Base-by-base conservation (phyloP, 2,113 vertebrate species). In the Ploceus nigricollis region DNA sequence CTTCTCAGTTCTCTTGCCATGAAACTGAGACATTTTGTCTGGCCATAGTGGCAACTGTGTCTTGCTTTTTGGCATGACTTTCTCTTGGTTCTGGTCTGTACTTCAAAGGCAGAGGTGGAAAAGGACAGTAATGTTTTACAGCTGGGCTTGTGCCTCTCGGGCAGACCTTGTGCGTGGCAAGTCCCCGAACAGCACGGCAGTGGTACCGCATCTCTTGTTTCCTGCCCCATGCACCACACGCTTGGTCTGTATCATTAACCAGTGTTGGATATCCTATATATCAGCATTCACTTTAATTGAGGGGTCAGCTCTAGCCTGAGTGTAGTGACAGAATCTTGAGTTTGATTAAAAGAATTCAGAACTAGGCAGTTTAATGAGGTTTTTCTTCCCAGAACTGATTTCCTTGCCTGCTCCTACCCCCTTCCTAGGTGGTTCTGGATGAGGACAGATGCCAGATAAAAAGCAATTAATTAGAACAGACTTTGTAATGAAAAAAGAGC, bases 141-240 rank as follows among this genome's bases (percentile, higher is more conserved):
- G 33, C 47, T 64, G 69, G 54, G 72, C 6, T 75, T 68, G 47
- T 87, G 47, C 51, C 33, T 73, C 30, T 82, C 0, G 1, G 77
- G 77, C 60, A 91, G 35, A 45, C 21, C 60, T 66, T 72, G 60
- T 71, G 72, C 56, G 65, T 65, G 76, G 13, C 17, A 18, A 19
- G 58, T 35, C 12, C 40, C 63, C 0, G 0, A 7, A 14, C 27
- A 73, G 68, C 0, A 1, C 1, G 0, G 64, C 31, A 6, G 44
- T 37, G 48, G 13, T 31, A 64, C 24, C 58, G 18, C 40, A 7
- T 70, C 70, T 72, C 66, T 53, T 90, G 71, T 63, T 80, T 76
- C 53, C 11, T 69, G 87, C 28, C 50, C 68, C n/a, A 11, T 0
- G 5, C 51, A 39, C 42, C 78, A 31, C 30, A 23, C 0, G 0